These are phyloP conservation scores for Gadopsis bispinosus DNA, from an alignment of 2,797 vertebrate genomes.

Conservation along the genomic window DNA sequence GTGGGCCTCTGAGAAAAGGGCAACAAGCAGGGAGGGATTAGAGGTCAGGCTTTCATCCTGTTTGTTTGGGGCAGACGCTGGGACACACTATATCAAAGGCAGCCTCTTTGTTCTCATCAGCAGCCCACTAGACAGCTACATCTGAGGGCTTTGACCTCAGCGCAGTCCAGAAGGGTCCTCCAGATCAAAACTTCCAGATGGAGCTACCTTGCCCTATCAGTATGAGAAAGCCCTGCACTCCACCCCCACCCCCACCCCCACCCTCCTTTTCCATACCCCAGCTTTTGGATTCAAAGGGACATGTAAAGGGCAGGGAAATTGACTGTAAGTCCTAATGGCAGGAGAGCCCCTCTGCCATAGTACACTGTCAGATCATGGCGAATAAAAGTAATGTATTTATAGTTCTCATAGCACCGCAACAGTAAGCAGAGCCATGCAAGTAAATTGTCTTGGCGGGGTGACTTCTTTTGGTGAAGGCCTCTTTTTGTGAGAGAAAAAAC, in stretches of 20 bases:
- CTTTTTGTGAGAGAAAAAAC: constrained; percentile 69
- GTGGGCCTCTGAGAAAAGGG: constrained; percentile 73
- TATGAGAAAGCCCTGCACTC: constrained; percentile 37
- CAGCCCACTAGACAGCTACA: constrained; percentile 64
- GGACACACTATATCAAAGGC: constrained; percentile 79
- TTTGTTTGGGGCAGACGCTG: constrained; percentile 74
- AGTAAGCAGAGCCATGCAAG: constrained; percentile 70
- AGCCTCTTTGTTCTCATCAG: constrained; percentile 76
- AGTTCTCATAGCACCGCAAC: constrained; percentile 70
- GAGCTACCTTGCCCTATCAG: constrained; percentile 75
- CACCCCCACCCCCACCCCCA: neutral
- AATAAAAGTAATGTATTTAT: constrained; percentile 78
- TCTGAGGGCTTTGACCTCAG: constrained; percentile 74
- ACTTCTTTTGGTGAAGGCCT: constrained; percentile 54
- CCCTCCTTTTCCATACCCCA: constrained; percentile 34
- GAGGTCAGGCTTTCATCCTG: constrained; percentile 86
- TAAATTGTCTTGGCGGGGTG: constrained; percentile 75
- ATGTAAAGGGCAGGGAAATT: constrained; percentile 83
- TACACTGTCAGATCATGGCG: constrained; percentile 68
- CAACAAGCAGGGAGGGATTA: constrained; percentile 74
- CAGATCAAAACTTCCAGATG: constrained; percentile 82
- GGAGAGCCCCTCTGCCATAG: constrained; percentile 64
- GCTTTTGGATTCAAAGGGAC: constrained; percentile 70
- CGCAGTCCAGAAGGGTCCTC: constrained; percentile 70
- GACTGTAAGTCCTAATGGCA: constrained; percentile 77